A percentile compares a stretch with the other conserved stretches of the same genome.
phyloP scores from a whole-genome alignment of 2,797 vertebrate genomes.

The Melanogrammus aeglefinus region DNA sequence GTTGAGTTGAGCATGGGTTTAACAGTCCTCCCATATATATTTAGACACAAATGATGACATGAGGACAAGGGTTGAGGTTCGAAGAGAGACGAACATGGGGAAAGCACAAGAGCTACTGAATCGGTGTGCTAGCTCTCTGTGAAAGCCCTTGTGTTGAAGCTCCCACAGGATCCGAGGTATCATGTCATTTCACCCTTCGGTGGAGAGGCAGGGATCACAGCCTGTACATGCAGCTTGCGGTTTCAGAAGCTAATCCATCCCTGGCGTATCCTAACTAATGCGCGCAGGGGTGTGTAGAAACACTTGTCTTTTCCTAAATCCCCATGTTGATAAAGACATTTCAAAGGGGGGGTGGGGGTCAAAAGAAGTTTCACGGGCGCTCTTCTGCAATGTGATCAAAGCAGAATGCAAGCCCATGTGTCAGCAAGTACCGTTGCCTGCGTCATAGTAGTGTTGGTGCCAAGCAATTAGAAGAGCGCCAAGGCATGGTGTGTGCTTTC shows the following conservation, averaged over 20 bases:
- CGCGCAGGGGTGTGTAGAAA: constrained; percentile 15
- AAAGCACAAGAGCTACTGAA: constrained; percentile 13
- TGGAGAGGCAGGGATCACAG: constrained; percentile 33
- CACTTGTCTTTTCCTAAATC: neutral
- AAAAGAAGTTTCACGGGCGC: neutral
- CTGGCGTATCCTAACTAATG: constrained; percentile 22
- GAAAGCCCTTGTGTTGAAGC: constrained; percentile 41
- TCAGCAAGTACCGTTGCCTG: constrained; percentile 1
- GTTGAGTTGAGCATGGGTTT: neutral
- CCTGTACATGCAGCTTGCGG: constrained; percentile 24
- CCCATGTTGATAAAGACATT: neutral
- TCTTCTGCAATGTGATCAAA: neutral
- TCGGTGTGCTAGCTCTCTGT: neutral
- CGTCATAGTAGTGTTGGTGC: constrained; percentile 29
- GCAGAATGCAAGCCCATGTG: neutral
- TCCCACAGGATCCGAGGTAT: constrained; percentile 44
- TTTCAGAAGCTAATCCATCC: constrained; percentile 38
- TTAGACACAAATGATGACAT: neutral
- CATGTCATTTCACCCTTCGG: constrained; percentile 51
- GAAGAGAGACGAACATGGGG: neutral
- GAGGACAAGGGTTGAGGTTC: constrained; percentile 19
- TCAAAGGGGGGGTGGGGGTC: no score
- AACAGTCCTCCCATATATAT: neutral
- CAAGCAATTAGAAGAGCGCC: constrained; percentile 42
- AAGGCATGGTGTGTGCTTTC: constrained; percentile 24